A percentile compares a stretch with the other conserved stretches of the same genome.
Conservation (phyloP, 2,888 invertebrate genomes). For the Dinocampus coccinellae region DNA sequence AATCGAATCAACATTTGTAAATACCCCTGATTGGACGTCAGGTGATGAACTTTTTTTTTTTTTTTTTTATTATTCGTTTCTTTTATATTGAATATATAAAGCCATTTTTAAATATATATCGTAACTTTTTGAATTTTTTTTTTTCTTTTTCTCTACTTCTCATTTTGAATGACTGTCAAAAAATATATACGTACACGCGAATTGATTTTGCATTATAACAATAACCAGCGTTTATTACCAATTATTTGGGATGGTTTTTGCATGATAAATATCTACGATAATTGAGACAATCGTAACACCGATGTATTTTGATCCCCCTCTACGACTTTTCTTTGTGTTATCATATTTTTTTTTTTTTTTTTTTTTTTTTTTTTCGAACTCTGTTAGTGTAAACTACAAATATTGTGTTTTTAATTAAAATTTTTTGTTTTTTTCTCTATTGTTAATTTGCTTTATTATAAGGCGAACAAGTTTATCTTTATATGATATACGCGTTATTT, state of each 20-base stretch:
- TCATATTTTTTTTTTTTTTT: slow-evolving; percentile 46
- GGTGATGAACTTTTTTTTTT: slow-evolving; percentile 38
- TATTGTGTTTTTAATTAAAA: slow-evolving; percentile 52
- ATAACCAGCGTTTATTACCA: slow-evolving; percentile 1
- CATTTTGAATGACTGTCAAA: slow-evolving; percentile 54
- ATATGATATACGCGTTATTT: slow-evolving; percentile 61
- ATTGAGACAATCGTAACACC: slow-evolving; percentile 32
- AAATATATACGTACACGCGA: slow-evolving; percentile 61
- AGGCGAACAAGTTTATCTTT: slow-evolving; percentile 65
- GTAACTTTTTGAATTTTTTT: slow-evolving; percentile 5
- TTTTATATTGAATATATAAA: slow-evolving; percentile 33
- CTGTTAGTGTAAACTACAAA: slow-evolving; percentile 61
- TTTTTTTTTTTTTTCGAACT: slow-evolving; percentile 58
- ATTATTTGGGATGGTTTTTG: neutral
- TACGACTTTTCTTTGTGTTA: neutral
- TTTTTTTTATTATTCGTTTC: slow-evolving; percentile 21
- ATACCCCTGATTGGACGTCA: slow-evolving; percentile 16
- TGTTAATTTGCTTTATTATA: slow-evolving; percentile 60
- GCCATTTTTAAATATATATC: slow-evolving; percentile 19
- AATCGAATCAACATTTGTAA: slow-evolving; percentile 32
- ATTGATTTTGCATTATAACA: slow-evolving; percentile 30
- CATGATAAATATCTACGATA: slow-evolving; percentile 9
- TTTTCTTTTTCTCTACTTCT: slow-evolving; percentile 36
- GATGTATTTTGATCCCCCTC: slow-evolving; percentile 16
- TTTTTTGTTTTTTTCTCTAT: slow-evolving; percentile 45